Percentiles rank a stretch among this genome's conserved stretches.
Evolutionary conservation across 1,140 invertebrate species (phyloP).

Genomic region (Lethrus apterus): DNA sequence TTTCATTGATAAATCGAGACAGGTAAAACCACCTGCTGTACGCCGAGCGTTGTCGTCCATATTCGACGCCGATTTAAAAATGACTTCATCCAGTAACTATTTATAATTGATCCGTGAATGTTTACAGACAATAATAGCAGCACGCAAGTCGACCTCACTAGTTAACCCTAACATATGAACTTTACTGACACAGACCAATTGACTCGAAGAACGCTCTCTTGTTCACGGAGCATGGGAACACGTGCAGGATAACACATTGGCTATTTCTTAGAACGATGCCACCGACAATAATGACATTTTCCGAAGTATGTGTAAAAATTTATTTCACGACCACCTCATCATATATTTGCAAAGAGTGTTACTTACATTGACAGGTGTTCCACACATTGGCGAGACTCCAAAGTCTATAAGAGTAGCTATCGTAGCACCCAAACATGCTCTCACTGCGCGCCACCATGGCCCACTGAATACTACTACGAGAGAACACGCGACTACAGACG

Average conservation of each 20-base stretch:
- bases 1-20: slow-evolving; percentile 1
- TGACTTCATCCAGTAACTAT: slow-evolving; percentile 12
- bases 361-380: slow-evolving; percentile 62
- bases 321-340: no score
- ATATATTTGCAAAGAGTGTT: no score
- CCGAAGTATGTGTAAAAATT: no score
- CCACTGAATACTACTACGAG: slow-evolving; percentile 39
- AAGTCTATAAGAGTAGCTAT: slow-evolving; percentile 61
- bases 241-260: no score
- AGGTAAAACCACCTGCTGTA: slow-evolving; percentile 19
- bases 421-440: slow-evolving; percentile 59
- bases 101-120: no score
- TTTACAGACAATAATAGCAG: slow-evolving; percentile 20
- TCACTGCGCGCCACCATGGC: slow-evolving; percentile 59
- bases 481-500: slow-evolving; percentile 31
- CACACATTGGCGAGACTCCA: slow-evolving; percentile 64
- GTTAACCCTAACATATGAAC: slow-evolving; percentile 19
- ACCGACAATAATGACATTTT: background rate
- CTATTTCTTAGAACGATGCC: no score
- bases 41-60: background rate
- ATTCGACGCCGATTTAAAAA: slow-evolving; percentile 1
- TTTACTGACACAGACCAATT: slow-evolving; percentile 21
- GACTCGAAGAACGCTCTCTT: slow-evolving; percentile 19
- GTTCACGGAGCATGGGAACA: slow-evolving; percentile 17
- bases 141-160: slow-evolving; percentile 20